phyloP scores from a whole-genome alignment of 2,113 vertebrate genomes.

The Smithornis capensis region DNA sequence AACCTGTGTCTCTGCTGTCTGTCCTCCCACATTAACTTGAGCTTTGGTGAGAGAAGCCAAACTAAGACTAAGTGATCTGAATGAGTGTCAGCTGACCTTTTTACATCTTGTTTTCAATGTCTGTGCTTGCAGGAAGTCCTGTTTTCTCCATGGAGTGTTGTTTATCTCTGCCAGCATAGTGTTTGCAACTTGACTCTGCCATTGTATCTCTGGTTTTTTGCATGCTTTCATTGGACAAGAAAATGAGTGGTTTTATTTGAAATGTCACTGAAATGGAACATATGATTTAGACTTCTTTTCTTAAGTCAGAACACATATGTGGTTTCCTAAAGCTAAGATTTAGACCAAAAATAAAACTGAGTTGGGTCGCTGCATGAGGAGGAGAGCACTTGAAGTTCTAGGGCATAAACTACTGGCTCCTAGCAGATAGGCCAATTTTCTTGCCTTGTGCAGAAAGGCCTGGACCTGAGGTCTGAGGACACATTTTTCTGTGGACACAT shows the following conservation, averaged over 20 bases:
- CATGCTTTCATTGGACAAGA: not conserved
- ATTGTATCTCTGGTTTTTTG: not conserved
- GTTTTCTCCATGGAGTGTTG: not conserved
- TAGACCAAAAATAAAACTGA: conserved; percentile 19
- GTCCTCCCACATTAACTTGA: not conserved
- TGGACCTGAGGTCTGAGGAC: not conserved
- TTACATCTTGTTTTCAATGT: not conserved
- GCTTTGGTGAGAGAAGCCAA: not conserved
- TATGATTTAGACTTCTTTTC: conserved; percentile 5
- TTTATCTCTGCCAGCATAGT: not conserved
- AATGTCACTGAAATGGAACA: not conserved
- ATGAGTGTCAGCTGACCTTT: not conserved
- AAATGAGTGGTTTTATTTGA: not conserved
- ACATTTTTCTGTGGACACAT: not conserved
- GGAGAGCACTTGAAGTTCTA: not conserved
- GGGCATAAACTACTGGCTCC: not conserved
- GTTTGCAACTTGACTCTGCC: not conserved
- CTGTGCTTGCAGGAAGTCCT: not conserved
- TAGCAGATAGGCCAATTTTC: not conserved
- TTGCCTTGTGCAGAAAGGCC: not conserved
- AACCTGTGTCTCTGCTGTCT: not conserved
- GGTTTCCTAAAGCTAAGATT: conserved; percentile 18
- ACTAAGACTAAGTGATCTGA: not conserved
- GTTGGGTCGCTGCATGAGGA: not conserved
- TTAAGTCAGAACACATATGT: not conserved